A percentile compares a stretch with the other conserved stretches of the same genome.
These are phyloP conservation scores for Lipotes vexillifer DNA, from an alignment of 2,113 vertebrate genomes.

Conservation along the genomic window DNA sequence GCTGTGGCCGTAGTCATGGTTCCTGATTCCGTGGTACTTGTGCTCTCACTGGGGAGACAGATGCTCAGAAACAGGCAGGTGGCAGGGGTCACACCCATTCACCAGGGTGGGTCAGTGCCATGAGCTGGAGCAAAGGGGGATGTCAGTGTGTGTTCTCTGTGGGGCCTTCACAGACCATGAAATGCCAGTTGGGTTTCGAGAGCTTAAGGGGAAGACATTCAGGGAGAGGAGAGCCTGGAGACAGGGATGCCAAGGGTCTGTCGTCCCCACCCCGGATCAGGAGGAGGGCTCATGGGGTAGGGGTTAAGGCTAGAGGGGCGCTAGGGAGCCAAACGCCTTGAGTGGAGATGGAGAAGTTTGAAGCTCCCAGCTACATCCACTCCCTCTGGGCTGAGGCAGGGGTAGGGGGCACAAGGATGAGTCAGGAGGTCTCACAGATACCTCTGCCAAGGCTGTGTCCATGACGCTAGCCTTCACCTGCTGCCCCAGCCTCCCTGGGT, in stretches of 20 bases:
- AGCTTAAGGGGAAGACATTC: neutral
- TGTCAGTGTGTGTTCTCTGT: neutral
- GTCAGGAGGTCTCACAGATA: neutral
- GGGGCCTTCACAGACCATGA: neutral
- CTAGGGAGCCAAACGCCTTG: neutral
- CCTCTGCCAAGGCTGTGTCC: neutral
- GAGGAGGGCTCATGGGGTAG: fast-evolving
- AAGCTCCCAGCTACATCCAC: neutral
- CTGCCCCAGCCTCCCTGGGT: conserved; percentile 70
- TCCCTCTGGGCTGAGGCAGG: neutral
- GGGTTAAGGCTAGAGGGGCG: neutral
- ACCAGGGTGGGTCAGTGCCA: neutral
- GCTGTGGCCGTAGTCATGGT: fast-evolving
- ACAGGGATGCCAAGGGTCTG: neutral
- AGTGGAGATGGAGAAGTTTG: neutral
- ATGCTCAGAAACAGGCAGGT: neutral
- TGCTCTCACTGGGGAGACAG: neutral
- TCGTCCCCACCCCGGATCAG: fast-evolving
- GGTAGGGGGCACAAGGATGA: neutral
- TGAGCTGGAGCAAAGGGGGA: neutral
- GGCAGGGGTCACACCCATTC: neutral
- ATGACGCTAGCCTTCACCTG: conserved; percentile 26
- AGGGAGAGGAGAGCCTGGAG: neutral
- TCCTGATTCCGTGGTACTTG: neutral
- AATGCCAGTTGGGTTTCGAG: neutral